phyloP scores from a whole-genome alignment of 2,113 vertebrate species.

The Desmodus rotundus region DNA sequence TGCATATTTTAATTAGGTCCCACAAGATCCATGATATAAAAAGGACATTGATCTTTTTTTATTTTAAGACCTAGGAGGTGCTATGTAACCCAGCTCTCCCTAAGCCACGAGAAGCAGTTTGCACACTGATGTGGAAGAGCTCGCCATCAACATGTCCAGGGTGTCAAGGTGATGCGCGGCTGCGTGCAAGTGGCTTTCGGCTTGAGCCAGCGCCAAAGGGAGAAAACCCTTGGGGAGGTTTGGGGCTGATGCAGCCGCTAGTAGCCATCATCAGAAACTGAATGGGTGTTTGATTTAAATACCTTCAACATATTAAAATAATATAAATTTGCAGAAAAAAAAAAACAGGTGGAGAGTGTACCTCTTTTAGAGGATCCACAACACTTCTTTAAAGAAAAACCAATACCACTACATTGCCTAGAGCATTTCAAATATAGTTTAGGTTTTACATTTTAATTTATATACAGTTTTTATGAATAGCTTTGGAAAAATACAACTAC shows the following conservation, averaged over 20 bases:
- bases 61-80: background rate
- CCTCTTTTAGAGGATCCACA: background rate
- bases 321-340: background rate
- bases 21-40: background rate
- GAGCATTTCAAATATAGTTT: background rate
- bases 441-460: background rate
- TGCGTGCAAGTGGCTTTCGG: background rate
- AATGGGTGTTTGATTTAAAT: background rate
- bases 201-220: too few species aligned
- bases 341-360: background rate
- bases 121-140: background rate
- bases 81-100: background rate
- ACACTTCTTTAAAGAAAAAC: background rate
- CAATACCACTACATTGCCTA: background rate
- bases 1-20: constrained; percentile 16
- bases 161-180: fast-evolving
- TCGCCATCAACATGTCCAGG: too few species aligned
- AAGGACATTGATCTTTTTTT: background rate
- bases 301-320: background rate
- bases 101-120: background rate
- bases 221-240: background rate
- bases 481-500: background rate
- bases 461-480: background rate
- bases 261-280: background rate
- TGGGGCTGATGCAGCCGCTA: background rate